Percentiles rank a stretch among this genome's conserved stretches.
phyloP scores from a whole-genome alignment of 2,888 invertebrate species.

The Xestoiulus laeticollis region DNA sequence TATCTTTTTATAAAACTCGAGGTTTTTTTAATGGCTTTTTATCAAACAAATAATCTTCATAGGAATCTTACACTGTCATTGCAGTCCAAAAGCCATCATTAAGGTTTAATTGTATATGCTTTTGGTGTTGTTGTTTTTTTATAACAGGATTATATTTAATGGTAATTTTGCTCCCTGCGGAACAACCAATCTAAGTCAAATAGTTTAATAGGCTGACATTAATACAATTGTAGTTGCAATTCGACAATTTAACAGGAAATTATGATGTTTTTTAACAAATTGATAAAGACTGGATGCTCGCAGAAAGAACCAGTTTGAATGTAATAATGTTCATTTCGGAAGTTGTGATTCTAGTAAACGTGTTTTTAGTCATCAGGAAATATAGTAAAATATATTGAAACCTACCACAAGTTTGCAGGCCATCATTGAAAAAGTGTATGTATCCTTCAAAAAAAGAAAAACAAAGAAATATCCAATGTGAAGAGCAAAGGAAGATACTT shows the following conservation, averaged over 20 bases:
- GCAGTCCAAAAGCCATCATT: background rate
- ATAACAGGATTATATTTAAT: background rate
- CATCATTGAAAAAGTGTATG: background rate
- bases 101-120: background rate
- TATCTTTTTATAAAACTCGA: background rate
- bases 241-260: background rate
- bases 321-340: too few species aligned
- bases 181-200: background rate
- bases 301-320: background rate
- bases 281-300: background rate
- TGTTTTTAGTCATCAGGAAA: background rate
- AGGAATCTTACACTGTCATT: background rate
- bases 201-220: background rate
- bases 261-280: background rate
- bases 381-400: background rate
- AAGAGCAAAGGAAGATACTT: background rate
- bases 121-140: background rate
- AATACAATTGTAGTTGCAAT: background rate
- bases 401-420: slow-evolving; percentile 33
- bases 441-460: background rate
- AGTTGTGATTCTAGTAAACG: background rate
- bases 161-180: background rate
- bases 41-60: background rate
- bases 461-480: background rate
- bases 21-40: background rate